Percentiles rank a stretch among this genome's conserved stretches.
These are phyloP conservation scores for Drosophila rellima DNA, from an alignment of 2,888 invertebrate genomes.

Conservation along the genomic window DNA sequence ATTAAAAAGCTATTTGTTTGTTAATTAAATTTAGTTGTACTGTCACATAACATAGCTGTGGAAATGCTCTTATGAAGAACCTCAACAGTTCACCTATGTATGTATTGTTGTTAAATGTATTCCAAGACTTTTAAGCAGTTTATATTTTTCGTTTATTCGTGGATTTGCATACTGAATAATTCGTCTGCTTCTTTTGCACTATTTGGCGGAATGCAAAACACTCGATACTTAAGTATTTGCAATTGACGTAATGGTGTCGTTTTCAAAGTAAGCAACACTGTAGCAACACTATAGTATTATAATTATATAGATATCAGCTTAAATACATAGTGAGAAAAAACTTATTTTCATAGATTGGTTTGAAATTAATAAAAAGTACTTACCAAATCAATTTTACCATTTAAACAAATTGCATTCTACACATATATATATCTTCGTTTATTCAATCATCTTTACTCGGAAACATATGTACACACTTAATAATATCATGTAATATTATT, in stretches of 20 bases:
- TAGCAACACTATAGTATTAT: not conserved
- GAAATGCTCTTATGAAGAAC: not conserved
- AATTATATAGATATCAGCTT: not conserved
- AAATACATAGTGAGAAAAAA: not conserved
- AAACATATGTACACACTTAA: slow-evolving; percentile 78
- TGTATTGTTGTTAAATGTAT: not conserved
- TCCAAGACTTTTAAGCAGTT: not conserved
- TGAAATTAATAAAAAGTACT: not conserved
- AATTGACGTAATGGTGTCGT: not conserved
- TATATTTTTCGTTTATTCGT: not conserved
- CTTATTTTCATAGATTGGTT: not conserved
- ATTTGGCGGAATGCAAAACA: slow-evolving; percentile 4
- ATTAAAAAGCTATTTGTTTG: no score
- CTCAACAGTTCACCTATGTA: not conserved
- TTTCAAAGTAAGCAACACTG: not conserved
- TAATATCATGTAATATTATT: slow-evolving; percentile 59
- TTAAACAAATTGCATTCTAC: slow-evolving; percentile 25
- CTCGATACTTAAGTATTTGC: not conserved
- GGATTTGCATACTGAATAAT: slow-evolving; percentile 26
- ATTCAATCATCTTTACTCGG: slow-evolving; percentile 49
- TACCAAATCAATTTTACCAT: not conserved
- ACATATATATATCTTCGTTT: slow-evolving; percentile 56
- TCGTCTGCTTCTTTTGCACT: not conserved
- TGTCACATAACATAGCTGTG: not conserved
- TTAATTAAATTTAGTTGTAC: no score